A percentile compares a stretch with the other conserved stretches of the same genome.
Evolutionary conservation across 2,888 invertebrate genomes (phyloP).

Genomic region (Sussaba pulchella): DNA sequence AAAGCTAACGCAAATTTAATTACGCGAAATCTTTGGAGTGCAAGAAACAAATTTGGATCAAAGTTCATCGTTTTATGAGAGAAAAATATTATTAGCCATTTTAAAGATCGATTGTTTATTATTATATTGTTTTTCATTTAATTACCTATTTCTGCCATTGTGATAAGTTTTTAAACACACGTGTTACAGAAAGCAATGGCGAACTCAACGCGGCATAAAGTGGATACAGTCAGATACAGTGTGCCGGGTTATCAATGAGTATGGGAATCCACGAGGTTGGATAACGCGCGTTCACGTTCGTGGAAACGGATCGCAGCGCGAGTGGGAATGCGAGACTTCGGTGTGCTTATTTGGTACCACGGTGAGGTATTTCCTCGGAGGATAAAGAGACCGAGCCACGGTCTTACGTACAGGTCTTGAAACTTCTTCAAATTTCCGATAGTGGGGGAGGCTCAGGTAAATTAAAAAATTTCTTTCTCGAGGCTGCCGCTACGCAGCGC

Average conservation of each 20-base stretch:
- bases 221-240: no score
- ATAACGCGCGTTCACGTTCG: not conserved
- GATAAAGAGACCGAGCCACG: no score
- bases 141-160: constrained; percentile 79
- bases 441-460: no score
- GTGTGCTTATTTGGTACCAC: not conserved
- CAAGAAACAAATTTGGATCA: not conserved
- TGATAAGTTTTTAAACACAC: constrained; percentile 69
- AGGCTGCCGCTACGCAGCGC: no score
- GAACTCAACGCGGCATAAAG: constrained; percentile 37
- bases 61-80: not conserved
- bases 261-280: not conserved
- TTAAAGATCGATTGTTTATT: constrained; percentile 31
- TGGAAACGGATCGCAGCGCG: constrained; percentile 1
- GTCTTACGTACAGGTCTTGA: no score
- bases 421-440: no score
- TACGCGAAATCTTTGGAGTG: constrained; percentile 57
- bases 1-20: constrained; percentile 51
- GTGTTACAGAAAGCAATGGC: constrained; percentile 68
- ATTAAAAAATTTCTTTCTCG: no score
- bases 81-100: constrained; percentile 20
- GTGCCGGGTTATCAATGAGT: constrained; percentile 13
- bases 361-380: not conserved
- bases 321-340: not conserved
- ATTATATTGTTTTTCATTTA: constrained; percentile 48